Percentiles rank a stretch among this genome's conserved stretches.
Evolutionary conservation across 2,113 vertebrate species (phyloP).

Genomic region (Coptodon rendalli): DNA sequence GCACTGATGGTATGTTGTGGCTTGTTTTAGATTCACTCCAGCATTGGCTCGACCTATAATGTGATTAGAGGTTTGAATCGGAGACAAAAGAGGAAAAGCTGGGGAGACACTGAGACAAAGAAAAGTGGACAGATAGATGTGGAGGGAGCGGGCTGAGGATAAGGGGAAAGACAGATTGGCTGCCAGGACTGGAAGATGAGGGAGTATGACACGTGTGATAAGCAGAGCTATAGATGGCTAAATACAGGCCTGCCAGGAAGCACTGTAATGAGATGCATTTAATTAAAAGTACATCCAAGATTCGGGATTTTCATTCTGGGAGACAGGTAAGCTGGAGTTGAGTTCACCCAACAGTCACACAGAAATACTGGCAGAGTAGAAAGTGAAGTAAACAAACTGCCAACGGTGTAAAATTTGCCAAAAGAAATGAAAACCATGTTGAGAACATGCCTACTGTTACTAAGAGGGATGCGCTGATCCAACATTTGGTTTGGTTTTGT

Average conservation of each 20-base stretch:
- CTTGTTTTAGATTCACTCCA: constrained; percentile 17
- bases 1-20: not conserved
- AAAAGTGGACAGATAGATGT: constrained; percentile 12
- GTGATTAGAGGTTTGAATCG: constrained; percentile 34
- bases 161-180: constrained; percentile 1
- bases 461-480: not conserved
- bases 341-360: not conserved
- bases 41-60: not conserved
- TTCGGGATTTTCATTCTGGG: constrained; percentile 1
- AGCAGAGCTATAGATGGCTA: constrained; percentile 18
- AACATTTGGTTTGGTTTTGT: not conserved
- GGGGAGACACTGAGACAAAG: not conserved
- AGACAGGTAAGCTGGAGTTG: not conserved
- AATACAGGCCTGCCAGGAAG: constrained; percentile 24
- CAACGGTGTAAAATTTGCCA: not conserved
- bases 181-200: constrained; percentile 17
- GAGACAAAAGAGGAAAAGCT: not conserved
- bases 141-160: not conserved
- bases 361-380: not conserved
- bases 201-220: constrained; percentile 22
- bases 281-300: constrained; percentile 37
- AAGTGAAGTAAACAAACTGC: not conserved
- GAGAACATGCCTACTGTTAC: not conserved
- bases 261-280: constrained; percentile 19
- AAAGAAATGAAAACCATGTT: not conserved